These are phyloP conservation scores for Girardinichthys multiradiatus DNA, from an alignment of 2,113 vertebrate genomes.

Conservation along the genomic window DNA sequence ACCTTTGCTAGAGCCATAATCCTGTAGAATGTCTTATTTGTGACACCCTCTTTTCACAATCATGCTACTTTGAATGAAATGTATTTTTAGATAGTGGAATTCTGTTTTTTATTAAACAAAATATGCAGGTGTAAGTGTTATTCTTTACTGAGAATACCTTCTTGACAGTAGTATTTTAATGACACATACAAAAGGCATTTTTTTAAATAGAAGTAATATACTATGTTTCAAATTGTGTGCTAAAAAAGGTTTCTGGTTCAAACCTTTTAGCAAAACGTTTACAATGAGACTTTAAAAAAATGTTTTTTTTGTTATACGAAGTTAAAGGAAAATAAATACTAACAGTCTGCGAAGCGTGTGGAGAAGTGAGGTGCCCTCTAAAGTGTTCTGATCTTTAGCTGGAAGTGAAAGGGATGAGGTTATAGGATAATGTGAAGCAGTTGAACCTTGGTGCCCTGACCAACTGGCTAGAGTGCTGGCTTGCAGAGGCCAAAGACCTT, in stretches of 20 bases:
- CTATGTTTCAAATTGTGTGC: neutral
- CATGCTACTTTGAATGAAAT: neutral
- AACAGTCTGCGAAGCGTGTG: constrained; percentile 64
- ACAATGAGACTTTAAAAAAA: constrained; percentile 15
- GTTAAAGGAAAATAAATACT: constrained; percentile 27
- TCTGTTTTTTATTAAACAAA: no score
- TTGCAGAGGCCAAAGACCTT: constrained; percentile 39
- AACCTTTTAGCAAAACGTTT: constrained; percentile 17
- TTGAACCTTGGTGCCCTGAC: constrained; percentile 59
- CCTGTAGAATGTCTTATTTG: no score
- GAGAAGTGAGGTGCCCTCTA: constrained; percentile 62
- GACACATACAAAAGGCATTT: neutral
- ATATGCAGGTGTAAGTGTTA: no score
- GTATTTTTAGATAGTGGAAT: no score
- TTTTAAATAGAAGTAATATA: neutral
- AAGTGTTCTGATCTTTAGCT: constrained; percentile 45
- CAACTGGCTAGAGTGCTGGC: constrained; percentile 69
- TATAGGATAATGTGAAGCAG: constrained; percentile 56
- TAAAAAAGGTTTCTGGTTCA: constrained; percentile 16
- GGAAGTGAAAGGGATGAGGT: constrained; percentile 47
- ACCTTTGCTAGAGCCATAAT: neutral
- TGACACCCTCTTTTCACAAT: neutral
- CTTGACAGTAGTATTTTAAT: neutral
- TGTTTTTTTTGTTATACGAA: constrained; percentile 38
- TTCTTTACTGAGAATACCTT: neutral